Base-by-base conservation (phyloP, 2,113 vertebrate genomes). In the Semnornis frantzii region DNA sequence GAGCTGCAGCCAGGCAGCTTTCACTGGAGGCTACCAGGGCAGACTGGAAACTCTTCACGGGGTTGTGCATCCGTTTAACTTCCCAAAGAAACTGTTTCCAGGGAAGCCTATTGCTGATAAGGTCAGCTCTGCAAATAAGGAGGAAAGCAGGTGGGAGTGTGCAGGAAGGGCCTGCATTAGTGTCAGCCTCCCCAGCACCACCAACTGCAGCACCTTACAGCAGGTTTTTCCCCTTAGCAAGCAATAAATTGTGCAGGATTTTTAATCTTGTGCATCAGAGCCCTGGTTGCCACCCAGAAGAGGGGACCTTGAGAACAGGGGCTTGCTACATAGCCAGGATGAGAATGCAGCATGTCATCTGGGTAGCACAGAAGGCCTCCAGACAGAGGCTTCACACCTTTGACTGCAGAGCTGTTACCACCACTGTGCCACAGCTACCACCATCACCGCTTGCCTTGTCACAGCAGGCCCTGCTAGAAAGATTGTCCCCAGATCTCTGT, bases 1-100 rank as follows among this genome's bases (percentile, higher is more conserved):
- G 91, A 94, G 84, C 73, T 85, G 57, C 89, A 95, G 85, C 94
- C 85, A 95, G 68, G 89, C 82, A 80, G 57, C 42, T 87, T 87
- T 80, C 69, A 77, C 79, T 64, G 71, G 71, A 80, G 19, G 60
- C 39, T n/a, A 33, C 55, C 23, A 31, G 76, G 69, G 83, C 80
- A 71, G 64, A 74, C 91, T 92, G 93, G 79, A 94, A 95, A 75
- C 16, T 12, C 39, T 92, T 87, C 76, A 62, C n/a, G 33, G 60
- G 34, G 52, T 63, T 89, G 37, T 64, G 79, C 23, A 8, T 91
- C 74, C 82, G 87, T 92, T 91, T 87, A 95, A 95, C 75, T 92
- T 64, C 63, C 87, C 60, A 60, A 80, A 95, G 52, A 85, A 94
- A 92, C 33, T 88, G 17, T 95, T 92, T 91, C 82, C 79, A 83